These are phyloP conservation scores for Galeopsomyia nigrocyanea DNA, from an alignment of 2,888 invertebrate species.

Conservation along the genomic window DNA sequence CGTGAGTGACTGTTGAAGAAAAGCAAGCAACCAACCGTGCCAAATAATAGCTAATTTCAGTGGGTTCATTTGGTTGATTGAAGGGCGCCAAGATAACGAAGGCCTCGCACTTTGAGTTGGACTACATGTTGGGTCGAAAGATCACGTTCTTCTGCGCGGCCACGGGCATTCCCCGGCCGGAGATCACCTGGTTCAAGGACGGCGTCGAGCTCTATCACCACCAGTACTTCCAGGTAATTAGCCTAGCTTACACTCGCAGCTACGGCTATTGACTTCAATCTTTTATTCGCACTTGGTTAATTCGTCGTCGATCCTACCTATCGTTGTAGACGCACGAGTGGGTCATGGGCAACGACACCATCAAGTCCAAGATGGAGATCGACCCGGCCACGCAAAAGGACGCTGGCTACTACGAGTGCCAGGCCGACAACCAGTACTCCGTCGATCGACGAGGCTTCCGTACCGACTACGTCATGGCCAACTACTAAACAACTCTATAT, in stretches of 20 bases:
- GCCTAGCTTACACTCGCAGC: too few species aligned
- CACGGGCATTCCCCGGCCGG: conserved; percentile 78
- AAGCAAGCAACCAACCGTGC: background rate
- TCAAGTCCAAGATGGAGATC: conserved; percentile 82
- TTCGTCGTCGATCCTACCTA: background rate
- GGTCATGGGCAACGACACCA: conserved; percentile 75
- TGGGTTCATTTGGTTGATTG: conserved; percentile 55
- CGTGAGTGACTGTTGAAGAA: conserved; percentile 67
- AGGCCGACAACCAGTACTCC: conserved; percentile 80
- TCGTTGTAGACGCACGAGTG: conserved; percentile 74
- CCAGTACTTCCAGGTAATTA: conserved; percentile 76
- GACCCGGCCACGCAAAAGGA: conserved; percentile 82
- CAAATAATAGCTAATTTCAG: conserved; percentile 15
- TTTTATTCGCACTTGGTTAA: too few species aligned
- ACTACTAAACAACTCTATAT: too few species aligned
- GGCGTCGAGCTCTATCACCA: conserved; percentile 82
- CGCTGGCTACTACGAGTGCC: conserved; percentile 80
- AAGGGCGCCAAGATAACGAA: conserved; percentile 80
- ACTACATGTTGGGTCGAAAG: conserved; percentile 82
- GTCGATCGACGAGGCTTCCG: conserved; percentile 78
- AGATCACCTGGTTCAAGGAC: conserved; percentile 84
- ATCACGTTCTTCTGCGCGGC: conserved; percentile 84
- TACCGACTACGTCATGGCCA: conserved; percentile 75
- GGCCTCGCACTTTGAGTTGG: conserved; percentile 80
- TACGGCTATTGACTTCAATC: too few species aligned